phyloP scores from a whole-genome alignment of 2,888 invertebrate species.

The Ichneumoninae sp. region DNA sequence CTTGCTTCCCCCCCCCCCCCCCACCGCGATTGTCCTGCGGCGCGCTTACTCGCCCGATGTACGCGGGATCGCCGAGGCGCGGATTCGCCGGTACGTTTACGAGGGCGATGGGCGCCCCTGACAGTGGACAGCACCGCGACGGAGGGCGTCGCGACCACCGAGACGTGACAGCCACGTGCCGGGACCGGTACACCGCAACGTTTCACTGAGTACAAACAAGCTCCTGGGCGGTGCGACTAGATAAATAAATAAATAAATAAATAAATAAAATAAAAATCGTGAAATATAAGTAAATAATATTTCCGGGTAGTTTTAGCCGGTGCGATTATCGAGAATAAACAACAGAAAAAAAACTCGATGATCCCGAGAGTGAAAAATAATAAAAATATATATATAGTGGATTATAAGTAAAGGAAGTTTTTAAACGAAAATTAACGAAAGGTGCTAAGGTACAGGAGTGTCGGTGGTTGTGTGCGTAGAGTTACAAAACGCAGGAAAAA shows the following conservation, averaged over 20 bases:
- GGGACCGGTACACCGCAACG: constrained; percentile 46
- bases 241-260: background rate
- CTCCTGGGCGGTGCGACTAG: background rate
- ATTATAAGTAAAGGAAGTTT: constrained; percentile 1
- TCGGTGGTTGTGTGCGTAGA: constrained; percentile 18
- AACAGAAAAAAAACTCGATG: background rate
- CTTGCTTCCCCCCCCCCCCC: too few relatives aligned
- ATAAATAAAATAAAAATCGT: background rate
- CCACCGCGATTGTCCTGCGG: background rate
- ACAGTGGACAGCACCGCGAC: constrained; percentile 45
- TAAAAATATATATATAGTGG: background rate
- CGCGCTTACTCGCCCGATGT: constrained; percentile 21
- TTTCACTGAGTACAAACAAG: background rate
- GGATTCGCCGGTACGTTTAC: constrained; percentile 9
- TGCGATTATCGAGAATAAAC: constrained; percentile 3
- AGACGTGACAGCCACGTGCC: constrained; percentile 79
- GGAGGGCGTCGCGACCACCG: constrained; percentile 62
- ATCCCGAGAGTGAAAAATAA: background rate
- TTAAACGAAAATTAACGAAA: constrained; percentile 8
- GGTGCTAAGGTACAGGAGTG: constrained; percentile 53
- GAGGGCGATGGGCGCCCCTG: constrained; percentile 43
- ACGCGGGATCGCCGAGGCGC: background rate
- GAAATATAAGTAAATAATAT: background rate
- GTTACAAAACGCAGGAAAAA: constrained; percentile 18
- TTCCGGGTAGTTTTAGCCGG: background rate